Conservation (phyloP, 2,888 invertebrate species). For the Parnassius apollo region DNA sequence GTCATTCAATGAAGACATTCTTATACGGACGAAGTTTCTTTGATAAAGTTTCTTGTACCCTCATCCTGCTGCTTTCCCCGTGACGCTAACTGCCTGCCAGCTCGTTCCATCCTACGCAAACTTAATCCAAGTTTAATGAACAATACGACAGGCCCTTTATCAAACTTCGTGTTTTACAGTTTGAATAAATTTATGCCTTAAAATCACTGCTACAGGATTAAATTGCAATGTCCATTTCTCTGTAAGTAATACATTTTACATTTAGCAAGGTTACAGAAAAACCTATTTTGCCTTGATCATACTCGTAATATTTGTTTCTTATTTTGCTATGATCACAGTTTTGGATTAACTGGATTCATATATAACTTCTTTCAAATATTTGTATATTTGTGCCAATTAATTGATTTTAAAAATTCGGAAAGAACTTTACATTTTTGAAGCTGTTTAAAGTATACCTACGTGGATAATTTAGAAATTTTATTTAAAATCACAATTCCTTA, state of each 20-base stretch:
- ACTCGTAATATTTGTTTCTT: conserved; percentile 71
- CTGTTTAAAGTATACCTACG: too few relatives aligned
- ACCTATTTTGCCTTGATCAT: conserved; percentile 75
- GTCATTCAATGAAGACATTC: conserved; percentile 43
- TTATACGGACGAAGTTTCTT: conserved; percentile 53
- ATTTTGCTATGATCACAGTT: conserved; percentile 56
- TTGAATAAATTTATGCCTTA: conserved; percentile 44
- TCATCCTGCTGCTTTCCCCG: conserved; percentile 58
- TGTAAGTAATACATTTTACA: conserved; percentile 39
- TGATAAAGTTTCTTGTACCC: conserved; percentile 46
- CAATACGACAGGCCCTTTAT: conserved; percentile 82
- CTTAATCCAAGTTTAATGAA: conserved; percentile 82
- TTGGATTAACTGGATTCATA: conserved; percentile 41
- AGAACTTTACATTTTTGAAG: too few relatives aligned
- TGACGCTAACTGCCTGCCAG: conserved; percentile 78
- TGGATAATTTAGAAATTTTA: too few relatives aligned
- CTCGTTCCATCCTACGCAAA: conserved; percentile 80
- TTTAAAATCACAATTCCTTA: too few relatives aligned
- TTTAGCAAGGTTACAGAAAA: conserved; percentile 57
- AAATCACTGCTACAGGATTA: conserved; percentile 27
- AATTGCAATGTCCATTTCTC: conserved; percentile 33
- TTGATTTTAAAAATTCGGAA: too few relatives aligned
- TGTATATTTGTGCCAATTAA: too few relatives aligned
- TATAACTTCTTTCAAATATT: conserved; percentile 28
- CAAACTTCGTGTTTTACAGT: conserved; percentile 76